A percentile compares a stretch with the other conserved stretches of the same genome.
Conservation (phyloP, 2,888 invertebrate genomes). For the Deilephila elpenor region DNA sequence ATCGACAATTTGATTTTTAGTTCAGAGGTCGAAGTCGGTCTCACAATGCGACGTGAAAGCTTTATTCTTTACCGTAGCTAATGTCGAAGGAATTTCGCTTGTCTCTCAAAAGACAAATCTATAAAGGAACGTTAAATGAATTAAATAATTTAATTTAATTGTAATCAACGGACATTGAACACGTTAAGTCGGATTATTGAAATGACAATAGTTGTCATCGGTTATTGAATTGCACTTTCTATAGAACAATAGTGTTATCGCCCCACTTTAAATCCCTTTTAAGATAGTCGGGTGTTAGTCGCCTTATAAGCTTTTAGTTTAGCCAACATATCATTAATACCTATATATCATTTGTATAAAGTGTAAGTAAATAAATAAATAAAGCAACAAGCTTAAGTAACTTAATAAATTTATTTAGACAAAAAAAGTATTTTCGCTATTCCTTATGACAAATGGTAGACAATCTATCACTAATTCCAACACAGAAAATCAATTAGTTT, state of each 20-base stretch:
- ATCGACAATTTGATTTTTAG: conserved; percentile 58
- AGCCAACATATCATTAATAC: too few species aligned
- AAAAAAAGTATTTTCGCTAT: background rate
- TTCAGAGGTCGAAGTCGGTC: conserved; percentile 59
- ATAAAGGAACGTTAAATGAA: conserved; percentile 29
- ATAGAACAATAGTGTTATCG: conserved; percentile 8
- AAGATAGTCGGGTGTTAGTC: background rate
- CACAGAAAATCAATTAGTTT: background rate
- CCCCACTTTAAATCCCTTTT: conserved; percentile 2
- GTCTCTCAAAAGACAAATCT: conserved; percentile 27
- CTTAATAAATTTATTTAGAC: background rate
- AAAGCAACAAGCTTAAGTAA: too few species aligned
- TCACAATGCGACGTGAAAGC: conserved; percentile 51
- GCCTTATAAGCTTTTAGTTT: background rate
- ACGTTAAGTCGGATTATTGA: conserved; percentile 13
- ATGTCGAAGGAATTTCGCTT: conserved; percentile 35
- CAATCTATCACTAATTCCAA: background rate
- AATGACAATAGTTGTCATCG: conserved; percentile 13
- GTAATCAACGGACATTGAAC: conserved; percentile 27
- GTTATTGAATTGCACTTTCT: conserved; percentile 5
- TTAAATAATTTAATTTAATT: conserved; percentile 29
- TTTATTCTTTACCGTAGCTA: conserved; percentile 63
- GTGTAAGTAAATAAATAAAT: too few species aligned
- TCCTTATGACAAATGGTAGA: background rate
- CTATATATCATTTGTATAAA: too few species aligned